phyloP scores from a whole-genome alignment of 2,888 invertebrate species.

The Melikaiella ostensackeni region DNA sequence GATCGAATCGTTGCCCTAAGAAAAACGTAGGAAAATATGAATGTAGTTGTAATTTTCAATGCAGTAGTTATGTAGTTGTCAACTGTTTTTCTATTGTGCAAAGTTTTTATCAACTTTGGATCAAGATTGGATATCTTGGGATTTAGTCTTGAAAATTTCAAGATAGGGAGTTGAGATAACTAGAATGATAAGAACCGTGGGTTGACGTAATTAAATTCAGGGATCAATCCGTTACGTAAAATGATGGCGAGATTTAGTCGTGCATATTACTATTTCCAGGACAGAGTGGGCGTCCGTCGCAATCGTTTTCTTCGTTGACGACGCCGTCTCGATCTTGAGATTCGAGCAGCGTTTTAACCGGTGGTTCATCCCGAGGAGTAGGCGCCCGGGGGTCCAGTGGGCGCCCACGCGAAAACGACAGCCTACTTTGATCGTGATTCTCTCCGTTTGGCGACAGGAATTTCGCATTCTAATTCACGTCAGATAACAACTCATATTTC shows the following conservation, averaged over 20 bases:
- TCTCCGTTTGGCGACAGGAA: conserved; percentile 38
- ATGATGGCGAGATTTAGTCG: conserved; percentile 33
- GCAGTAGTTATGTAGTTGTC: too few relatives aligned
- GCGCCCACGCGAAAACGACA: conserved; percentile 66
- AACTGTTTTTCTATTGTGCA: too few relatives aligned
- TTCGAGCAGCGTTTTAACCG: conserved; percentile 39
- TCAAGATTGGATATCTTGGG: too few relatives aligned
- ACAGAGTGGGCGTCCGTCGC: conserved; percentile 13
- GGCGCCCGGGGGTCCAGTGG: conserved; percentile 56
- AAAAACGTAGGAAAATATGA: too few relatives aligned
- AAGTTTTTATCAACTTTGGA: too few relatives aligned
- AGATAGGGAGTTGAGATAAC: background rate
- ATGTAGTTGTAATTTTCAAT: too few relatives aligned
- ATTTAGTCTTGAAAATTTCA: background rate
- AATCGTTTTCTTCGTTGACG: conserved; percentile 9
- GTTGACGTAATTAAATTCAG: conserved; percentile 28
- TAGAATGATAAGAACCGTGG: conserved; percentile 1
- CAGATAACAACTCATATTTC: conserved; percentile 5
- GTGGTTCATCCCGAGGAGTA: conserved; percentile 54
- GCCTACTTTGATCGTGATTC: conserved; percentile 61
- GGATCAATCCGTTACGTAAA: conserved; percentile 28
- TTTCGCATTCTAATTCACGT: conserved; percentile 31
- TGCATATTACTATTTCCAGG: conserved; percentile 30
- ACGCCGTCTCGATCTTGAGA: conserved; percentile 40
- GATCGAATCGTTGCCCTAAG: too few relatives aligned